Evolutionary conservation across 2,888 invertebrate species (phyloP).

Genomic region (Sinhomidia bicolor): DNA sequence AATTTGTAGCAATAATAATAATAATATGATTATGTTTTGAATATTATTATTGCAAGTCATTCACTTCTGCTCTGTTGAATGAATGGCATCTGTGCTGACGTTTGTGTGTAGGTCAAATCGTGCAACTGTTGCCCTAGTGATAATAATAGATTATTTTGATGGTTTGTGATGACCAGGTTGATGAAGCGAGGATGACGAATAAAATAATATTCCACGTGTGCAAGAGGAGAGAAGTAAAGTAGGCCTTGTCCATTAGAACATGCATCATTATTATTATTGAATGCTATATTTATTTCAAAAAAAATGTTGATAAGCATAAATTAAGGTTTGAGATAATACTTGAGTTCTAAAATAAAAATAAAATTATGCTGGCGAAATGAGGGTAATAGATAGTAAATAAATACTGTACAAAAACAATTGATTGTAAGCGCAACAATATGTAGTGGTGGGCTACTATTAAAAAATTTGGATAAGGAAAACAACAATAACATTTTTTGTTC

Average conservation of each 20-base stretch:
- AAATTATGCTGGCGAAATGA: neutral
- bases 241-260: constrained; percentile 15
- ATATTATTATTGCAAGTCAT: constrained; percentile 47
- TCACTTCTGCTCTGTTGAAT: neutral
- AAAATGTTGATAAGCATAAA: neutral
- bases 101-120: constrained; percentile 56
- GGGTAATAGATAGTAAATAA: neutral
- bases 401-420: too few relatives aligned
- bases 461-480: neutral
- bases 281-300: neutral
- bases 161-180: neutral
- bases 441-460: too few relatives aligned
- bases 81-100: constrained; percentile 8
- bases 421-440: too few relatives aligned
- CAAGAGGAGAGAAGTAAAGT: too few relatives aligned
- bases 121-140: constrained; percentile 46
- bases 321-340: too few relatives aligned
- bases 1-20: neutral
- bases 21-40: constrained; percentile 31
- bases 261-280: too few relatives aligned
- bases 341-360: neutral
- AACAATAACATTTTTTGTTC: too few relatives aligned
- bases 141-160: constrained; percentile 14
- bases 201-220: neutral
- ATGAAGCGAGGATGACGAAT: constrained; percentile 8